Evolutionary conservation across 2,113 vertebrate genomes (phyloP).

Genomic region (Stercorarius parasiticus): DNA sequence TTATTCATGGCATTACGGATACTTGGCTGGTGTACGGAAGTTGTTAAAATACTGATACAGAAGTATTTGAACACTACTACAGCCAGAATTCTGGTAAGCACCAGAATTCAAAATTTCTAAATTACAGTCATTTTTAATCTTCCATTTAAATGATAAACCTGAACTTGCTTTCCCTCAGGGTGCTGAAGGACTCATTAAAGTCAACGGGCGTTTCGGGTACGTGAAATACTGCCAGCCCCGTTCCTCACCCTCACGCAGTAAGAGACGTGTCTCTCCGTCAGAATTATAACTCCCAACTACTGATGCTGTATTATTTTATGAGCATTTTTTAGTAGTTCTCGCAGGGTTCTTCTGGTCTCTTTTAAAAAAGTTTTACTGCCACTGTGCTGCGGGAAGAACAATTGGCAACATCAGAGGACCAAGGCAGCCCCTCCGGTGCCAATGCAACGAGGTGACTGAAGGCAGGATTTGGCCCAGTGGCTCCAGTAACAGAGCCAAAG

Average conservation of each 20-base stretch:
- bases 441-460: neutral
- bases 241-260: neutral
- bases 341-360: neutral
- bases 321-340: constrained; percentile 7
- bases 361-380: neutral
- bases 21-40: neutral
- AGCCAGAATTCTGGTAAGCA: neutral
- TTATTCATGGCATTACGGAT: neutral
- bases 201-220: neutral
- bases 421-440: neutral
- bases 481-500: neutral
- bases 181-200: neutral
- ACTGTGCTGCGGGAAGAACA: neutral
- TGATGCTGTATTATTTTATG: neutral
- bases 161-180: neutral
- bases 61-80: neutral
- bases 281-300: neutral
- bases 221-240: neutral
- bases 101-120: neutral
- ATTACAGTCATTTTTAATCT: neutral
- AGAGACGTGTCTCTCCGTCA: neutral
- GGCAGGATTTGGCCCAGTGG: neutral
- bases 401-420: neutral
- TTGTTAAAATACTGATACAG: neutral
- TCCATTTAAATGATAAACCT: neutral